Percentiles rank a stretch among this genome's conserved stretches.
phyloP scores from a whole-genome alignment of 1,140 invertebrate genomes.

The Drosophila orosa region DNA sequence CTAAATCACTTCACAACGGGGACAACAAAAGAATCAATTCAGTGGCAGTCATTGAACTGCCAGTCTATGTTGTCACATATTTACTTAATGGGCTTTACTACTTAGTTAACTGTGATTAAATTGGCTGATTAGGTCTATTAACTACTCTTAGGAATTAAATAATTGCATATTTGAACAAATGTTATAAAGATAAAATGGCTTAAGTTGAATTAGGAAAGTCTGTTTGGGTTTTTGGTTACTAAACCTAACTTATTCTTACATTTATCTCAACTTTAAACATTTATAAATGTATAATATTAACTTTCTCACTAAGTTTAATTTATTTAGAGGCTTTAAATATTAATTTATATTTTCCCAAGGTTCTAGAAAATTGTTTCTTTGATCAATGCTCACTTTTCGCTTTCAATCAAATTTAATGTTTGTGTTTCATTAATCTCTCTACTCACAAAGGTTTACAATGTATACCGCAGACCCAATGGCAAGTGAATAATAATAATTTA shows the following conservation, averaged over 20 bases:
- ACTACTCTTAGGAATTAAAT: neutral
- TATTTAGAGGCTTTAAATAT: neutral
- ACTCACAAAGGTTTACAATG: neutral
- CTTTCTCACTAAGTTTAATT: neutral
- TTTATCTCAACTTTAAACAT: neutral
- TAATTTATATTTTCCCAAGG: no score
- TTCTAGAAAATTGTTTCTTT: neutral
- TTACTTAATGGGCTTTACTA: neutral
- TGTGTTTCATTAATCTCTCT: neutral
- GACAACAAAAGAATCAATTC: slow-evolving; percentile 30
- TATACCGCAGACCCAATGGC: slow-evolving; percentile 8
- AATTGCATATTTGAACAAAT: neutral
- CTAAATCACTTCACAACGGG: slow-evolving; percentile 60
- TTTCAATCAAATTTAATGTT: slow-evolving; percentile 2
- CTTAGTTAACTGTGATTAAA: slow-evolving; percentile 2
- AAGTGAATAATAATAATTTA: slow-evolving; percentile 15
- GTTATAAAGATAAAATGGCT: no score
- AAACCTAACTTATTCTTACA: neutral
- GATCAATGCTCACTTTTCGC: neutral
- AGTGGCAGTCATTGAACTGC: slow-evolving; percentile 27
- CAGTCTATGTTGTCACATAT: slow-evolving; percentile 3
- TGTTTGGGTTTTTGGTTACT: neutral
- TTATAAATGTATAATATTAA: neutral
- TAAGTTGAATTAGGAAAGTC: neutral
- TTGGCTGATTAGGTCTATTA: neutral